These are phyloP conservation scores for Brienomyrus brachyistius DNA, from an alignment of 2,113 vertebrate genomes.

Conservation along the genomic window DNA sequence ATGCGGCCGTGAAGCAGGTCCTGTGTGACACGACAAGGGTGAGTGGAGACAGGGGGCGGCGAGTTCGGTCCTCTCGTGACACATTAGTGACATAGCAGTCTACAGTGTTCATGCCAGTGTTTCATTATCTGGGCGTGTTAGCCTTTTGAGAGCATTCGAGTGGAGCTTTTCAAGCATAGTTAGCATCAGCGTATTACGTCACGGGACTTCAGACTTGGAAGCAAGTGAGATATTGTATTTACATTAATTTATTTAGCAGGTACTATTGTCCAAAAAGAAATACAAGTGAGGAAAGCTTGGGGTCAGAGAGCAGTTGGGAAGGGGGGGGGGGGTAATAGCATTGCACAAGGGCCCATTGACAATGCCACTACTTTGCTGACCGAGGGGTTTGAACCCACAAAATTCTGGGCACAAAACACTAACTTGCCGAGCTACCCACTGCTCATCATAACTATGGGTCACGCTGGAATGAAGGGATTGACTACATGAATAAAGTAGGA, in stretches of 20 bases:
- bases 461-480: not conserved
- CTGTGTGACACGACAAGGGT: conserved; percentile 45
- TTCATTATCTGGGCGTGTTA: not conserved
- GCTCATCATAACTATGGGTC: not conserved
- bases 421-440: not conserved
- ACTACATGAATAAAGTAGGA: not conserved
- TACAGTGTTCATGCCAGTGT: not conserved
- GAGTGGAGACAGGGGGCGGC: not conserved
- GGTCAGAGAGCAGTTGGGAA: not conserved
- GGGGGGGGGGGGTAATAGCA: not conserved
- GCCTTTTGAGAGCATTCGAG: not conserved
- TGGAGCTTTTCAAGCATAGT: not conserved
- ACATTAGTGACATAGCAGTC: not conserved
- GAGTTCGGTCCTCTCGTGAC: not conserved
- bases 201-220: not conserved
- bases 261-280: not conserved
- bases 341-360: not conserved
- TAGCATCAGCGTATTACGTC: not conserved
- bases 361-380: not conserved
- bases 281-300: not conserved
- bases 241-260: not conserved
- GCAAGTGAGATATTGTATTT: not conserved
- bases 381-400: not conserved
- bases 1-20: conserved; percentile 87
- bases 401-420: not conserved